Evolutionary conservation across 2,113 vertebrate genomes (phyloP).

Genomic region (Peromyscus leucopus): DNA sequence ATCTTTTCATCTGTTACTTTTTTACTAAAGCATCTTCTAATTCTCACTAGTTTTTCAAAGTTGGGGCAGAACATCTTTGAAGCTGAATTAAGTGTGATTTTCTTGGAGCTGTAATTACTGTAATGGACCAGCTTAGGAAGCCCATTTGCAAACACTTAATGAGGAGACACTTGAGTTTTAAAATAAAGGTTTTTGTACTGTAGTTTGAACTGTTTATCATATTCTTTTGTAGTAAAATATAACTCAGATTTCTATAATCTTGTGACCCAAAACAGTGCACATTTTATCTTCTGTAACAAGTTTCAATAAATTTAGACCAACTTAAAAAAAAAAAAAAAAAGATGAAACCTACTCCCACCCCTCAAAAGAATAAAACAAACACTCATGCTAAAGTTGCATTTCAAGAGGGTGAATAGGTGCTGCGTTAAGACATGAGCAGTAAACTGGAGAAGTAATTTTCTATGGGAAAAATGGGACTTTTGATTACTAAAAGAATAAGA

Average conservation of each 20-base stretch:
- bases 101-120: slow-evolving; percentile 3
- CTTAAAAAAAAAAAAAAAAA: no score
- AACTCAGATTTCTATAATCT: slow-evolving; percentile 60
- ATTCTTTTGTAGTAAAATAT: slow-evolving; percentile 67
- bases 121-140: slow-evolving; percentile 31
- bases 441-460: neutral
- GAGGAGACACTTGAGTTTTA: slow-evolving; percentile 41
- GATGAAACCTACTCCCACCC: neutral
- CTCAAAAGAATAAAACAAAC: neutral
- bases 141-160: slow-evolving; percentile 25
- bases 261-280: slow-evolving; percentile 61
- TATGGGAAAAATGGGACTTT: neutral
- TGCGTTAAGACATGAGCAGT: neutral
- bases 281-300: slow-evolving; percentile 63
- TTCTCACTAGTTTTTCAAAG: neutral
- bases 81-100: slow-evolving; percentile 27
- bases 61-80: slow-evolving; percentile 8
- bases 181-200: slow-evolving; percentile 51
- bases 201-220: slow-evolving; percentile 63
- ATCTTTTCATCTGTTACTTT: slow-evolving; percentile 26
- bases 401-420: neutral
- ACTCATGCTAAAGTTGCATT: neutral
- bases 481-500: neutral
- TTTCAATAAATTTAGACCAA: slow-evolving; percentile 74
- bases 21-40: slow-evolving; percentile 23